Evolutionary conservation across 2,888 invertebrate species (phyloP), one percentile per base, ranked within the genome.

Genomic region (Germaria angustata): DNA sequence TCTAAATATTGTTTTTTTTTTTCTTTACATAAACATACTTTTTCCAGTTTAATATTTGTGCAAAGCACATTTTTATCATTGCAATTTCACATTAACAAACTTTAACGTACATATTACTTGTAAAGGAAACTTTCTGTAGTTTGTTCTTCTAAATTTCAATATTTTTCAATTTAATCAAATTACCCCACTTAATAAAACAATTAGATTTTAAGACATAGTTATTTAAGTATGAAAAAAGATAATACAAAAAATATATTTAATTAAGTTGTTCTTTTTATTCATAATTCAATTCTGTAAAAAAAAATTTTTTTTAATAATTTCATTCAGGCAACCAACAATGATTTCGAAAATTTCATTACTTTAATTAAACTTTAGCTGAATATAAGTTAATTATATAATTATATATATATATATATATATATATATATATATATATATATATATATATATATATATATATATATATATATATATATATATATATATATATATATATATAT

Each of bases 11-110:
- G 6, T 24, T 46, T 22, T 44, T 49, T 24, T 15, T 15, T 41
- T 20, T 13, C 36, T 34, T 22, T 46, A 24, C 20, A 53, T 53
- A 17, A 46, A 41, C 7, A 28, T 28, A 28, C 36, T 41, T n/a
- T 28, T 68, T 69, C 22, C 17, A 22, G 8, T 53, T 59, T 66
- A 17, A 24, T 49, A 11, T 24, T 34, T 66, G 82, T 82, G 82
- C 82, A 69, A 46, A 80, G 82, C 82, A 82, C 82, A 53, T 15
- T 39, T 72, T 34, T 61, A 61, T 53, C 57, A 57, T 65, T 73
- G 61, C 20, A 78, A 55, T 46, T 80, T 68, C 24, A 1, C 46
- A 59, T 55, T 39, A 49, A 55, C 5, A 15, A 66, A 49, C 28
- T 53, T 51, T 59, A 32, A 41, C 44, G 13, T 39, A 44, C 49